Evolutionary conservation across 2,113 vertebrate species (phyloP).

Genomic region (Panthera leo): DNA sequence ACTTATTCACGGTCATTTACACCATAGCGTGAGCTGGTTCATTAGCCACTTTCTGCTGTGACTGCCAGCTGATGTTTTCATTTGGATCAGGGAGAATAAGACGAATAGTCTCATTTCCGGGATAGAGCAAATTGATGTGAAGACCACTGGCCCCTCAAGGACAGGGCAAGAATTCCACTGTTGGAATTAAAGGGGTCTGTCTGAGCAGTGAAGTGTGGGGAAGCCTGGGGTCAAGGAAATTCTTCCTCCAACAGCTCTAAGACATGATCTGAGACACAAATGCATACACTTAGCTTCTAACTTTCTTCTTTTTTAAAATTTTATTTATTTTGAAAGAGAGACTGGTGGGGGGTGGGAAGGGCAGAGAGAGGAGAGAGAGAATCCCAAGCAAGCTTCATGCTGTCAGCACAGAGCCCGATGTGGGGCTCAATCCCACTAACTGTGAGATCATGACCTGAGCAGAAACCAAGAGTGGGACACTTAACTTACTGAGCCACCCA

Average conservation of each 20-base stretch:
- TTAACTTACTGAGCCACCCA: too few relatives aligned
- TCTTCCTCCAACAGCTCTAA: not conserved
- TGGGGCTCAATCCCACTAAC: too few relatives aligned
- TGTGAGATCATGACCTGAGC: too few relatives aligned
- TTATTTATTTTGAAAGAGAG: too few relatives aligned
- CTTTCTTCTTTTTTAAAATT: too few relatives aligned
- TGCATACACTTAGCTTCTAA: too few relatives aligned
- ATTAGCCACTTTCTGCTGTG: not conserved
- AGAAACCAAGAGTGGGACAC: too few relatives aligned
- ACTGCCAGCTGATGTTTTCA: not conserved
- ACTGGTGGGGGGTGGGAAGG: too few relatives aligned
- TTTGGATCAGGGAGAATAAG: not conserved
- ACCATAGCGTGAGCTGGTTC: constrained; percentile 2
- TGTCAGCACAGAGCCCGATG: too few relatives aligned
- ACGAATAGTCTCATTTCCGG: not conserved
- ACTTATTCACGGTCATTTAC: not conserved
- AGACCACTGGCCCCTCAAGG: not conserved
- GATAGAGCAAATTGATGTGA: not conserved
- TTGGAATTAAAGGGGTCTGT: not conserved
- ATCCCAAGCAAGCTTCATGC: too few relatives aligned
- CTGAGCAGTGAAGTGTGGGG: not conserved
- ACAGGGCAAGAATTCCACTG: not conserved
- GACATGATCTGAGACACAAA: not conserved
- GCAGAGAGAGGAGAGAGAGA: too few relatives aligned
- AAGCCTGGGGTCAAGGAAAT: not conserved